Evolutionary conservation across 2,888 invertebrate species (phyloP), one percentile per base, ranked within the genome.

Genomic region (Microdon myrmicae): DNA sequence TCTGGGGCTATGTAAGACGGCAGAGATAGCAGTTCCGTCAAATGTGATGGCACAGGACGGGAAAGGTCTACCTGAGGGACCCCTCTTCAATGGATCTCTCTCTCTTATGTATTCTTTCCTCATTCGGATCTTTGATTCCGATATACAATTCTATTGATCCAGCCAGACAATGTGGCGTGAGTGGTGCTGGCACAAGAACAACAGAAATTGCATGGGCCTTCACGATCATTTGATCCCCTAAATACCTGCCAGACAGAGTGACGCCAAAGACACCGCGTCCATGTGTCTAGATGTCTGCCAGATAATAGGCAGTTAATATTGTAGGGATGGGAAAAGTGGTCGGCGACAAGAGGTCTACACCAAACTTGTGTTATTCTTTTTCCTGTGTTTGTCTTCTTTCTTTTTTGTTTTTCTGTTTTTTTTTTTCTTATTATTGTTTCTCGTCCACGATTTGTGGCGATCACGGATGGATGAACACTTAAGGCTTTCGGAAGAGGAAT

Each of bases 161-260:
- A 53, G 64, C 64, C 64, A 64, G 64, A 64, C 64, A 64, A 53
- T 51, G 41, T 64, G 64, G 64, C 64, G 64, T 64, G 58, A 51
- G 51, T 53, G 64, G 53, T 41, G 51, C 45, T n/a, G n/a, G n/a
- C n/a, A n/a, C 48, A 49, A 44, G 47, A 38, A 38, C 34, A 44
- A 59, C 28, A n/a, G 43, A 39, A 48, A 20, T n/a, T n/a, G n/a
- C 29, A 34, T 28, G 47, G 26, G 35, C 20, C 26, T 19, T 12
- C 35, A 25, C 45, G 38, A 47, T 51, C 58, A 58, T 56, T 64
- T 58, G 58, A 58, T 64, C 64, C 45, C 45, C 64, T 32, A 47
- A 64, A 64, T 64, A 64, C 64, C 58, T 64, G 64, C 64, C 64
- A 64, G 64, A 64, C 64, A 64, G 64, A 64, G 58, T 64, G 64